A percentile compares a stretch with the other conserved stretches of the same genome.
Evolutionary conservation across 2,888 invertebrate genomes (phyloP).

Genomic region (Hirtodrosophila alboralis): DNA sequence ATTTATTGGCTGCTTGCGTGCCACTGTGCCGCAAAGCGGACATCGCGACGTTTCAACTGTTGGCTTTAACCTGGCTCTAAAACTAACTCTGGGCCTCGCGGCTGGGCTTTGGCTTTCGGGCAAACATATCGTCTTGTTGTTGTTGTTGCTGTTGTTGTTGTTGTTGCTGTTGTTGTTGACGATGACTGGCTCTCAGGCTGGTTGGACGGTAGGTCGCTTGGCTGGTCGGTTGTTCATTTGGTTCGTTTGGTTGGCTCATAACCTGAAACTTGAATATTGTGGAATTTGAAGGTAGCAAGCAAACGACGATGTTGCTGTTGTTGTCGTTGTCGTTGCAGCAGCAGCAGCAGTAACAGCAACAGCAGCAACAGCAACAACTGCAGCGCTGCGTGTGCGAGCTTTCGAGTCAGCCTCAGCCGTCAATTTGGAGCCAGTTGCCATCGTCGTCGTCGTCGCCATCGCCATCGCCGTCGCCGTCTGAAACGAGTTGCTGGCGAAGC

Average conservation of each 20-base stretch:
- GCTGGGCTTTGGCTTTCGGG: slow-evolving; percentile 76
- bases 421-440: slow-evolving; percentile 72
- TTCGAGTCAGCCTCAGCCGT: slow-evolving; percentile 71
- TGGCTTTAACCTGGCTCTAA: slow-evolving; percentile 59
- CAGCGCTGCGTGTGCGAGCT: slow-evolving; percentile 77
- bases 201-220: slow-evolving; percentile 30
- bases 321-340: slow-evolving; percentile 24
- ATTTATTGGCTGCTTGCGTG: neutral
- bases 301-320: slow-evolving; percentile 28
- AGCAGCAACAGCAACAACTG: slow-evolving; percentile 51
- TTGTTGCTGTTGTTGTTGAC: slow-evolving; percentile 51
- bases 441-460: slow-evolving; percentile 5
- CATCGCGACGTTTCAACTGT: slow-evolving; percentile 60
- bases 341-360: slow-evolving; percentile 49
- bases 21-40: slow-evolving; percentile 59
- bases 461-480: slow-evolving; percentile 50
- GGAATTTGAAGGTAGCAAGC: slow-evolving; percentile 76
- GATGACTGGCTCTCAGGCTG: slow-evolving; percentile 75
- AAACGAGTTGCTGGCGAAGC: slow-evolving; percentile 79
- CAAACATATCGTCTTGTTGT: slow-evolving; percentile 64
- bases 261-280: slow-evolving; percentile 80
- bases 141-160: slow-evolving; percentile 32
- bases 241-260: slow-evolving; percentile 71
- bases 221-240: slow-evolving; percentile 36
- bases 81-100: slow-evolving; percentile 61